These are phyloP conservation scores for Calosoma granatense DNA, from an alignment of 1,140 invertebrate genomes.

Conservation along the genomic window DNA sequence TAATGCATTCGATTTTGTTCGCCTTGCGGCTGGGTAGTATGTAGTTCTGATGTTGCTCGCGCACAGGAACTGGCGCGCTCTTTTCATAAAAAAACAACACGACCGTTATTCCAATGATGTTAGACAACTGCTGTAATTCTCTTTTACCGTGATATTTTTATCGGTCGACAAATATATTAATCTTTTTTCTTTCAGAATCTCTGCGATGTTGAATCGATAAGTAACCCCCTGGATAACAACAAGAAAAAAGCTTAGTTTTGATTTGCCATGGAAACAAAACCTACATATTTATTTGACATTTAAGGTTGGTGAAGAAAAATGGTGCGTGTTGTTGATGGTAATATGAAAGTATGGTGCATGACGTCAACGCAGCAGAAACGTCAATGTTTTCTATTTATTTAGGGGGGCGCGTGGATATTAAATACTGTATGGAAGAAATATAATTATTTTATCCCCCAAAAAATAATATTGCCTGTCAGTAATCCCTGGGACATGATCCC, in stretches of 20 bases:
- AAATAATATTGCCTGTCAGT: too few relatives aligned
- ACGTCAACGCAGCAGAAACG: too few relatives aligned
- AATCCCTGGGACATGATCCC: too few relatives aligned
- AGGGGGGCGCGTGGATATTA: too few relatives aligned
- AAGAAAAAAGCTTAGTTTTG: neutral
- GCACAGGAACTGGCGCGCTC: neutral
- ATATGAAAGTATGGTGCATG: too few relatives aligned
- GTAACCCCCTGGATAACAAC: neutral
- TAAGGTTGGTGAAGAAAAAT: too few relatives aligned
- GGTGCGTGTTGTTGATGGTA: too few relatives aligned
- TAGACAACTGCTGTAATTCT: slow-evolving; percentile 2
- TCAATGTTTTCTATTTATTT: too few relatives aligned
- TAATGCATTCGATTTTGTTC: slow-evolving; percentile 5
- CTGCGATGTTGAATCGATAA: slow-evolving; percentile 9
- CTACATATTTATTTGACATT: neutral
- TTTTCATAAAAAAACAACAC: slow-evolving; percentile 1
- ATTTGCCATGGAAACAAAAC: neutral
- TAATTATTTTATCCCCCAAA: too few relatives aligned
- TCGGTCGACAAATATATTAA: neutral
- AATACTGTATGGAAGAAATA: too few relatives aligned
- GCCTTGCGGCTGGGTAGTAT: neutral
- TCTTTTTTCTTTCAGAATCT: slow-evolving; percentile 1
- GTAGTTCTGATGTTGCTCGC: neutral
- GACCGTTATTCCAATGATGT: neutral
- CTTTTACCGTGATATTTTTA: neutral